Evolutionary conservation across 2,888 invertebrate species (phyloP).

Genomic region (Gasteruption jaculator): DNA sequence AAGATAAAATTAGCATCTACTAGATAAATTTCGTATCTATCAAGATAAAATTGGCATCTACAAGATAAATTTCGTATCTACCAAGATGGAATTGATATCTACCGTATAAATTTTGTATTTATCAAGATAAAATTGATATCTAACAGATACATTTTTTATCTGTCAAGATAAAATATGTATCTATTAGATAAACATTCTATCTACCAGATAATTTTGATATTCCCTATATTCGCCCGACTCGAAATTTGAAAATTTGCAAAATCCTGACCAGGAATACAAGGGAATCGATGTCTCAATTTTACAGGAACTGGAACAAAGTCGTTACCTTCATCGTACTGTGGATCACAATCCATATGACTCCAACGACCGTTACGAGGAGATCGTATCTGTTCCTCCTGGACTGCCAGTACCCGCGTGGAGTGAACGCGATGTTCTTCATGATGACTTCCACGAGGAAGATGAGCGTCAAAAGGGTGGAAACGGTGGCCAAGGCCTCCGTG

Average conservation of each 20-base stretch:
- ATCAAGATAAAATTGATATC: too few relatives aligned
- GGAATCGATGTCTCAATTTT: conserved; percentile 3
- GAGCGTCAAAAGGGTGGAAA: conserved; percentile 85
- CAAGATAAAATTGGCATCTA: too few relatives aligned
- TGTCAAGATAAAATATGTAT: too few relatives aligned
- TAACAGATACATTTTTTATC: too few relatives aligned
- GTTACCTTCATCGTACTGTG: conserved; percentile 76
- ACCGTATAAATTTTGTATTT: too few relatives aligned
- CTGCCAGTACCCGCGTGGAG: conserved; percentile 97
- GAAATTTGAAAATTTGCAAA: neutral
- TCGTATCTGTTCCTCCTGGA: conserved; percentile 96
- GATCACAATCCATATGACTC: conserved; percentile 95
- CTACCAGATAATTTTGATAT: neutral
- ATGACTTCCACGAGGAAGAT: conserved; percentile 94
- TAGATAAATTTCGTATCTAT: too few relatives aligned
- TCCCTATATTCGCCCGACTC: neutral
- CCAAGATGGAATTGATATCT: too few relatives aligned
- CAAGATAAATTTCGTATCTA: too few relatives aligned
- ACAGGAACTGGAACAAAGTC: too few relatives aligned
- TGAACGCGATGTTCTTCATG: conserved; percentile 98
- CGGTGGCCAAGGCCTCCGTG: conserved; percentile 77
- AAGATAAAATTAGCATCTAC: too few relatives aligned
- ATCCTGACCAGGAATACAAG: too few relatives aligned
- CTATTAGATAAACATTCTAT: too few relatives aligned
- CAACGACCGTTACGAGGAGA: conserved; percentile 92